These are phyloP conservation scores for Paratrypauchen microcephalus DNA, from an alignment of 2,797 vertebrate species.

Conservation along the genomic window DNA sequence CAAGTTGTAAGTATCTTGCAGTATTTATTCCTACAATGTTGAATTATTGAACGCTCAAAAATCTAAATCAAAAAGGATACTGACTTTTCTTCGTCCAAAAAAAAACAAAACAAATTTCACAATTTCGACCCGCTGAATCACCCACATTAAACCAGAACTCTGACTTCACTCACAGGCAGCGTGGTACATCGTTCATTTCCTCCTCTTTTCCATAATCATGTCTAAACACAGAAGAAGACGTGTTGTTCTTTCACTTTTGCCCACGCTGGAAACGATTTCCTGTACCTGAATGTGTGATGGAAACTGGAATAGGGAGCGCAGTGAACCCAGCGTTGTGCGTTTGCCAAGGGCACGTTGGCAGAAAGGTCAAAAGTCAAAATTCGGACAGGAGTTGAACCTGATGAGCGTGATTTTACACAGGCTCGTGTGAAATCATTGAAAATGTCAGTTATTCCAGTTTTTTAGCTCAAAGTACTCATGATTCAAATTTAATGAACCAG, in stretches of 20 bases:
- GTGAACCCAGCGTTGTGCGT: background rate
- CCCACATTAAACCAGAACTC: background rate
- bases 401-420: background rate
- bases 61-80: background rate
- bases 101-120: no score
- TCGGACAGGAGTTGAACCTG: background rate
- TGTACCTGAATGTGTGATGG: constrained; percentile 49
- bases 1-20: background rate
- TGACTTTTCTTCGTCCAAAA: no score
- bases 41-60: background rate
- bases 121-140: background rate
- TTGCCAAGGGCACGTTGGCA: background rate
- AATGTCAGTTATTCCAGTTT: no score
- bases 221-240: background rate
- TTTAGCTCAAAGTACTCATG: no score
- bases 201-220: background rate
- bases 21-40: background rate
- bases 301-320: constrained; percentile 1
- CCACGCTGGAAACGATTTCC: background rate
- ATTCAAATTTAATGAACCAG: no score
- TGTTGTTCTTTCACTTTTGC: background rate
- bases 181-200: no score
- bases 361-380: constrained; percentile 8
- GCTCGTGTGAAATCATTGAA: background rate
- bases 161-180: no score